Base-by-base conservation (phyloP, 2,113 vertebrate genomes). In the Oreotrochilus melanogaster region DNA sequence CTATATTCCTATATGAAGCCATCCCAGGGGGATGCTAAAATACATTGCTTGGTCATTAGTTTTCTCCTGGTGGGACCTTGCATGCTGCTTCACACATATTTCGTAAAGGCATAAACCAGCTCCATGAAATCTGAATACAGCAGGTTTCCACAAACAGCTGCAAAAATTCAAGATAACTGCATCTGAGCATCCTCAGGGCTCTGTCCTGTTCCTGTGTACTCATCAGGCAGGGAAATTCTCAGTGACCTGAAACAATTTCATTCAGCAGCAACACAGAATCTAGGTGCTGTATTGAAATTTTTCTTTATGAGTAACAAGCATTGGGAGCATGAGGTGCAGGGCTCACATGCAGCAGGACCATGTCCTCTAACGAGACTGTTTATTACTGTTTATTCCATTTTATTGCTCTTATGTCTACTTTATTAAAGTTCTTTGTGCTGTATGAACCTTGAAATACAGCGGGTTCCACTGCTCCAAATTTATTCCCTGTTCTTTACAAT, bases 261-360 rank as follows among this genome's bases (percentile, higher is more conserved):
- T 69, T 73, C 69, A 78, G n/a, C 12, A 54, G 47, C 31, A n/a
- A 23, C 37, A 25, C 4, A 23, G 42, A 22, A 91, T n/a, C 17
- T 2, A 4, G 51, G 50, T 21, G 81, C 31, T 35, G 7, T 24
- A 37, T 6, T 54, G 45, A 65, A 42, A 47, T 51, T 69, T 88
- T 88, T 91, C 92, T 74, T 42, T 35, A n/a, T 8, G 42, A 81
- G 50, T 47, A 64, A 78, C 50, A 73, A 78, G 70, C 65, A 17
- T 3, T 62, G 54, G 70, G 54, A 93, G 8, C 30, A 78, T 0
- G 1, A 85, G 39, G 60, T 39, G 25, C 39, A 56, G 56, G 61
- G 39, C 56, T 70, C 39, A 61, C 24, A 31, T 45, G 35, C 0
- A 0, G 21, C 50, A 50, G 50, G 8, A 89, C 10, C 12, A 13